Evolutionary conservation across 1,140 invertebrate species (phyloP), one percentile per base, ranked within the genome.

Genomic region (Choristoneura fumiferana): DNA sequence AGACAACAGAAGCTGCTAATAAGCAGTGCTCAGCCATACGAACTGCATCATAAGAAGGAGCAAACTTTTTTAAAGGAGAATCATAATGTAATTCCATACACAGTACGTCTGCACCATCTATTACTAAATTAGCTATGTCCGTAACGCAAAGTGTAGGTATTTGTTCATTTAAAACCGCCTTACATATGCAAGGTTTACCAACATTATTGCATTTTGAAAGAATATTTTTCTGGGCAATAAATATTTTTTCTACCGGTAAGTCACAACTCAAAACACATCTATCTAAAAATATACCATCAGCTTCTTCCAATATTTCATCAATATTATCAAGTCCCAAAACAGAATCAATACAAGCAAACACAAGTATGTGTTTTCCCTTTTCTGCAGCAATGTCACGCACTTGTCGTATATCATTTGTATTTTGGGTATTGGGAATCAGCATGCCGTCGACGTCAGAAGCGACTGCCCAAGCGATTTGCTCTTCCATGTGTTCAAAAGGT

Each of bases 191-290:
- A 3, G 93, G 91, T 67, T 94, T 89, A 1, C 88, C 88, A 53
- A 64, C 71, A 66, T 85, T 82, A 66, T 91, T 92, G 62, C 92
- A 92, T 83, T 92, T 91, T 6, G 92, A 91, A 69, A 94, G 91
- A 86, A 95, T 93, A 80, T 91, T 91, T 85, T 95, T 95, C 76
- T 94, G 93, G 8, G 94, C 94, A 33, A 95, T 89, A 81, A 95
- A 95, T 40, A 96, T 94, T 86, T 95, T 95, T 81, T 95, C 94
- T 39, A 94, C 89, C 1, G 94, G 94, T 76, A 95, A 93, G 81
- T 94, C 93, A 65, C 93, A 93, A 58, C 92, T 93, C 54, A 94
- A 80, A 75, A 94, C 90, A 58, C 92, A 91, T 58, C 94, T 84
- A 58, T 94, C 93, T 36, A 94, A 89, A 91, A 93, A 94, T 29